Evolutionary conservation across 2,888 invertebrate species (phyloP).

Genomic region (Strigamia crassipes): DNA sequence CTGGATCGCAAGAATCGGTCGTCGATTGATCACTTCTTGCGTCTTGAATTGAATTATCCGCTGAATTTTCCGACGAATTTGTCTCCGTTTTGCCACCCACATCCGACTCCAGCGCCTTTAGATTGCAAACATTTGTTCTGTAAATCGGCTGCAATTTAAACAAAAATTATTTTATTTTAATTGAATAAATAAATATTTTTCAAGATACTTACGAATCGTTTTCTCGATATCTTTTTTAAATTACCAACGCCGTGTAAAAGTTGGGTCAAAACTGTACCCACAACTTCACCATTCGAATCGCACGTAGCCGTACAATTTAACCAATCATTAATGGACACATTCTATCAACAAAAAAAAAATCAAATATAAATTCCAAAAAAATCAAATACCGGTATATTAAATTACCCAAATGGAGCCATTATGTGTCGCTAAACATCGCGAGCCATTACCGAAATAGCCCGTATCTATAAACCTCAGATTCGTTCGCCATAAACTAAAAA

Average conservation of each 20-base stretch:
- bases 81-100: not conserved
- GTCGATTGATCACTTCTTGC: not conserved
- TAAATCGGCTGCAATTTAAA: slow-evolving; percentile 12
- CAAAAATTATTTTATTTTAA: not conserved
- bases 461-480: slow-evolving; percentile 16
- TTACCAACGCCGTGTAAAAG: not conserved
- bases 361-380: not conserved
- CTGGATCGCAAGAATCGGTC: not conserved
- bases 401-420: slow-evolving; percentile 41
- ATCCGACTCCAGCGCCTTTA: not conserved
- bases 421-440: not conserved
- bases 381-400: not conserved
- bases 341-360: not conserved
- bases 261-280: slow-evolving; percentile 22
- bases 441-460: slow-evolving; percentile 31
- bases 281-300: slow-evolving; percentile 42
- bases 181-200: not conserved
- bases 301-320: slow-evolving; percentile 24
- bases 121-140: not conserved
- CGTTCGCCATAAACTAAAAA: slow-evolving; percentile 1
- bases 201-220: slow-evolving; percentile 28
- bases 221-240: not conserved
- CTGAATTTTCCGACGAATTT: not conserved
- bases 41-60: not conserved
- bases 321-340: slow-evolving; percentile 29